phyloP scores from a whole-genome alignment of 2,888 invertebrate genomes.

The Tridacna gigas region DNA sequence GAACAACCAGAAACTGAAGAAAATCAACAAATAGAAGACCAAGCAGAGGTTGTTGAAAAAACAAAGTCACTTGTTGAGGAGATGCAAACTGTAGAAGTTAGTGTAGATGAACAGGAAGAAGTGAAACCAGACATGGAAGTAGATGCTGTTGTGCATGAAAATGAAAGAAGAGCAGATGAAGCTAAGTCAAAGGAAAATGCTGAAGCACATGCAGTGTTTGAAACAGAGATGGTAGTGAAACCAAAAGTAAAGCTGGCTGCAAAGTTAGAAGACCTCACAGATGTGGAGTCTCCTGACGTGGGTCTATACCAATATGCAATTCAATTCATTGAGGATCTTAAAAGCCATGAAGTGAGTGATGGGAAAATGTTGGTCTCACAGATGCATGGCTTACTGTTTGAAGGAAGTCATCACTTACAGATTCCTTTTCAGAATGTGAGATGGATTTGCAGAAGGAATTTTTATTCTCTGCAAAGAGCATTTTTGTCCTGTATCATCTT shows the following conservation, averaged over 20 bases:
- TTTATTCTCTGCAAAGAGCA: too few relatives aligned
- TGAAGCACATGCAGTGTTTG: neutral
- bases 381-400: slow-evolving; percentile 7
- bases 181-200: neutral
- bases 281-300: neutral
- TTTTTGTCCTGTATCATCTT: neutral
- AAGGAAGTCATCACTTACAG: neutral
- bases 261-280: neutral
- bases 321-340: neutral
- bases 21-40: too few relatives aligned
- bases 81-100: too few relatives aligned
- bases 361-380: slow-evolving; percentile 3
- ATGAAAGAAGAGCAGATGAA: too few relatives aligned
- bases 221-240: neutral
- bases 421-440: slow-evolving; percentile 4
- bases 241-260: neutral
- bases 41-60: too few relatives aligned
- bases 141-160: neutral
- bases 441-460: neutral
- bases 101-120: neutral
- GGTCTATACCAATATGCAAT: neutral
- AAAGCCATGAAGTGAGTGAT: neutral
- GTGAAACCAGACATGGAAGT: neutral
- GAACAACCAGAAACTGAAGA: too few relatives aligned
- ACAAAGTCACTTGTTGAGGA: too few relatives aligned